Conservation (phyloP, 2,113 vertebrate genomes). For the Acrocephalus arundinaceus region DNA sequence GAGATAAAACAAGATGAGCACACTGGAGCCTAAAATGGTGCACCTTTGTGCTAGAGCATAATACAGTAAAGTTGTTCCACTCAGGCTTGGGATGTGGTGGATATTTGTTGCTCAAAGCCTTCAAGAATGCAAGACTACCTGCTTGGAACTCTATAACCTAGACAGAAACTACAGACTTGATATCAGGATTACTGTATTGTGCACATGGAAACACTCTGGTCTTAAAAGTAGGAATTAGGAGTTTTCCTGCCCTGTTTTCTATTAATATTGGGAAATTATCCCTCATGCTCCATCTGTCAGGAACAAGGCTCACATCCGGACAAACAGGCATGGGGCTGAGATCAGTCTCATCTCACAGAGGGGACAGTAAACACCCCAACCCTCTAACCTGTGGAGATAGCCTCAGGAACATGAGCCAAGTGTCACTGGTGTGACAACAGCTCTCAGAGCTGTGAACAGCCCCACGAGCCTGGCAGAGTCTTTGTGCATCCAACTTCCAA, state of each 20-base stretch:
- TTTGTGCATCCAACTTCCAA: not conserved
- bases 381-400: not conserved
- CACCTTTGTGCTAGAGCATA: not conserved
- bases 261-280: not conserved
- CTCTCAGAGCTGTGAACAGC: not conserved
- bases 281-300: not conserved
- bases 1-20: not conserved
- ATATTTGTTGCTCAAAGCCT: not conserved
- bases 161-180: not conserved
- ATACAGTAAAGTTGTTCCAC: not conserved
- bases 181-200: not conserved
- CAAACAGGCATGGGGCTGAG: not conserved
- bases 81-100: not conserved
- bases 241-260: not conserved
- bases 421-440: not conserved
- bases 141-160: not conserved
- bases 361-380: not conserved
- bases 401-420: not conserved
- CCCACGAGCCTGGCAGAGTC: not conserved
- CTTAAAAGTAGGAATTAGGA: not conserved
- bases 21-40: not conserved
- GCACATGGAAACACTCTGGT: not conserved
- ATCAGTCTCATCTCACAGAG: not conserved
- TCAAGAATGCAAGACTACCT: not conserved
- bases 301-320: not conserved